Base-by-base conservation (phyloP, 2,113 vertebrate genomes). In the Corythoichthys intestinalis region DNA sequence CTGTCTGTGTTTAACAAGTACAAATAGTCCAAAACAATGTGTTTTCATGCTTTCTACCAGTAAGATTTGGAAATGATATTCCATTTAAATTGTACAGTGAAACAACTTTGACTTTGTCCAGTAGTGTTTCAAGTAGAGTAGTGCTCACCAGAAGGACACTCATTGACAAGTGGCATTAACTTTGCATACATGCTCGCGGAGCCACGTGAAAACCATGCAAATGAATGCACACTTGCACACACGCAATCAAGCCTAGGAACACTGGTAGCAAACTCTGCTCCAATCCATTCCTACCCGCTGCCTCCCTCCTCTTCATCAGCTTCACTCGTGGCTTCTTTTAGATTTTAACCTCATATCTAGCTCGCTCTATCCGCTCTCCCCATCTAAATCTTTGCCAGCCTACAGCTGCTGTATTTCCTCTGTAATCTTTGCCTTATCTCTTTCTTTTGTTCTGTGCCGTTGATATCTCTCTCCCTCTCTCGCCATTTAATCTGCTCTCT, bases 371-470 rank as follows among this genome's bases (percentile, higher is more conserved):
- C 49, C 65, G 35, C 65, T 53, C 46, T 38, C 60, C 72, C 59
- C 69, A 66, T 85, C 70, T 67, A 63, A 15, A 74, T 83, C 87
- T 78, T 72, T 79, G 56, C 72, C 66, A 54, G 71, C 78, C 78
- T 69, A 60, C 77, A 74, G 75, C 69, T 58, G 65, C 78, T 73
- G 75, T 79, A 72, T 78, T 82, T 86, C 77, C 88, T 79, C 67
- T 67, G 67, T 61, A 83, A 83, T 85, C 84, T 77, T 35, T 71
- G 54, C 75, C 37, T 70, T 85, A 76, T 83, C 87, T 85, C 76
- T 57, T 71, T 58, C 81, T 86, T 87, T 86, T 85, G 78, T 88
- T 91, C 82, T 83, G 65, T 67, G 68, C 66, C 8, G 60, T 82
- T 71, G 72, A 72, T 88, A 81, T 88, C 83, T 83, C 80, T 77